Evolutionary conservation across 2,113 vertebrate genomes (phyloP), one percentile per base, ranked within the genome.

Genomic region (Protomyctophum bolini): DNA sequence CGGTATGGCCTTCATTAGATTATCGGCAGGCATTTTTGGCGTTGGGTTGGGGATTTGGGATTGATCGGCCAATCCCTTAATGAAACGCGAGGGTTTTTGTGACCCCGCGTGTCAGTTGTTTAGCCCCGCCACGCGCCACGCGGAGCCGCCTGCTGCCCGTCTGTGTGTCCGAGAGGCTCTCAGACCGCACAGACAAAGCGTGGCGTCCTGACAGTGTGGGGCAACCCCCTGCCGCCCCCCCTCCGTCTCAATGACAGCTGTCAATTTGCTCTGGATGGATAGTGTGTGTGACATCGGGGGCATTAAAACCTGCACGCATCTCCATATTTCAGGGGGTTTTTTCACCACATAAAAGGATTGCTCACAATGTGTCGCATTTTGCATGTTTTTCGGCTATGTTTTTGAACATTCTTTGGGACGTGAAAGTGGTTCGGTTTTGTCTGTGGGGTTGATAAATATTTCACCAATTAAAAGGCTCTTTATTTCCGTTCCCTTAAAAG

Each of bases 51-150:
- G 68, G 70, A 76, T 83, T 67, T 21, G 29, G 76, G 63, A 82
- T 86, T 82, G 72, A 80, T 83, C 15, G 47, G 33, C 47, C 8
- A 45, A 21, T 68, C 11, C 41, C 6, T 41, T 75, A 79, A 82
- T 83, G 64, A 77, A 83, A 82, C 62, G 69, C 72, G 63, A 83
- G 60, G 74, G 3, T 84, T 83, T 84, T 83, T 83, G 68, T 75
- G 81, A 82, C 81, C 73, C 46, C 58, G 51, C 50, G 66, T 81
- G 72, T 75, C 73, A 68, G 57, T 58, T 70, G 58, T 52, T 33
- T 28, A 47, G 63, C 70, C 61, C n/a, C n/a, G n/a, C n/a, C n/a
- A n/a, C 7, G 10, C 67, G 46, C 68, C 45, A 11, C 57, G 61
- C 47, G 10, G 8, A 1, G 66, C 59, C 76, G 62, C 74, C 78